These are phyloP conservation scores for Platypus cylindrus DNA, from an alignment of 2,888 invertebrate genomes.

Conservation along the genomic window DNA sequence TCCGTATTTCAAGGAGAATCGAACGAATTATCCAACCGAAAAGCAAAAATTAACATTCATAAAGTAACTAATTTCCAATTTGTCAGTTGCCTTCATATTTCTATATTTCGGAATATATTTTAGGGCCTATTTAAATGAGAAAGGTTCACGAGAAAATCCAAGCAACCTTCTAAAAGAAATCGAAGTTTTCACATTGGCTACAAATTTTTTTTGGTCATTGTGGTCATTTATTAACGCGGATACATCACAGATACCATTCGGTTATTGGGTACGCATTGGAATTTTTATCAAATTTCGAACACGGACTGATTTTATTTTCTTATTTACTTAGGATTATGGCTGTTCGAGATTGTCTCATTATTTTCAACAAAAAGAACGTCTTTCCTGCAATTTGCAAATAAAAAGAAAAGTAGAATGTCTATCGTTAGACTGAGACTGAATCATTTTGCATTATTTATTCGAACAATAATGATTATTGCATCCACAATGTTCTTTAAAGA, in stretches of 20 bases:
- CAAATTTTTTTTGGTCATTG: conserved; percentile 87
- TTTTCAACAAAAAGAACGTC: conserved; percentile 25
- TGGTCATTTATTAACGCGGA: conserved; percentile 87
- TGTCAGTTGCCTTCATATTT: too few relatives aligned
- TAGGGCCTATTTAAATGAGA: conserved; percentile 43
- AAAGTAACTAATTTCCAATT: conserved; percentile 11
- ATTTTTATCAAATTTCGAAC: conserved; percentile 1
- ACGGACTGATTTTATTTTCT: conserved; percentile 1
- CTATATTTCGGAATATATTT: too few relatives aligned
- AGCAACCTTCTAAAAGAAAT: conserved; percentile 49
- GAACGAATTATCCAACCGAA: conserved; percentile 57
- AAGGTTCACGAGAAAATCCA: conserved; percentile 27
- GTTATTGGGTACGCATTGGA: conserved; percentile 70
- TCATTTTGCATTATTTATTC: too few relatives aligned
- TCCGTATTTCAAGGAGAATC: conserved; percentile 63
- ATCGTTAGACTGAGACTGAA: conserved; percentile 12
- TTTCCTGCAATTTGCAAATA: conserved; percentile 20
- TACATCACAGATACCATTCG: conserved; percentile 81
- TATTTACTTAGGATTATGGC: conserved; percentile 24
- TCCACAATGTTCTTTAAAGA: too few relatives aligned
- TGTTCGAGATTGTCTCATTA: conserved; percentile 25
- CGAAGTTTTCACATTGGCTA: conserved; percentile 69
- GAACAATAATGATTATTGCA: too few relatives aligned
- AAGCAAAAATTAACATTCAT: conserved; percentile 56
- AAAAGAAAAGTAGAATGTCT: conserved; percentile 26